Conservation (phyloP, 1,140 invertebrate genomes). For the Bombyx mandarina region DNA sequence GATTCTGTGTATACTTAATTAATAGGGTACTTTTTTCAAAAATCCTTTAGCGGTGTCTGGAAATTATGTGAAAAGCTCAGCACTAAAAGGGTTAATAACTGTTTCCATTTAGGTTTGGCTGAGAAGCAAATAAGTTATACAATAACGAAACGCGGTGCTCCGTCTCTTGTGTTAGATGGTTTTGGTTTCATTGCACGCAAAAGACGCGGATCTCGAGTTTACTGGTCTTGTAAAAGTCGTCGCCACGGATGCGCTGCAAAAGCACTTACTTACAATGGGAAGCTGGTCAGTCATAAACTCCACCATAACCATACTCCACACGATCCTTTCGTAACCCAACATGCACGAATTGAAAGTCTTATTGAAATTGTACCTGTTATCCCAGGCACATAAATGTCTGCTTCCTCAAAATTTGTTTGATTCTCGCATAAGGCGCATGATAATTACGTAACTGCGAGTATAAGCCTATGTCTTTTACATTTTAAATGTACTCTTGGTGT, state of each 20-base stretch:
- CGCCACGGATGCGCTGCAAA: conserved; percentile 35
- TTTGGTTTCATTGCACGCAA: conserved; percentile 48
- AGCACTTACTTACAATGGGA: conserved; percentile 43
- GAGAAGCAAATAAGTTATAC: conserved; percentile 32
- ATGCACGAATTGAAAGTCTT: conserved; percentile 47
- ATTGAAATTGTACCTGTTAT: conserved; percentile 44
- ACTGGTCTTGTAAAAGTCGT: conserved; percentile 52
- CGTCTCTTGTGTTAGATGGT: conserved; percentile 45
- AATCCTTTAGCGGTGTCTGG: too few relatives aligned
- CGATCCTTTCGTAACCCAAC: conserved; percentile 23
- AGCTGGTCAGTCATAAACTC: conserved; percentile 26
- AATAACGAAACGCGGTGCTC: conserved; percentile 52
- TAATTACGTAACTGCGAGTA: neutral
- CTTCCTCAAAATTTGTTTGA: neutral
- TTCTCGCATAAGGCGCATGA: neutral
- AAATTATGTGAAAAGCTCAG: too few relatives aligned
- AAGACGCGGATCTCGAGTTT: conserved; percentile 46
- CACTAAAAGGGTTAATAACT: conserved; percentile 3
- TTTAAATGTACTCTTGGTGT: too few relatives aligned
- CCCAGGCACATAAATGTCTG: conserved; percentile 9
- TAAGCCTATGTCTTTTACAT: too few relatives aligned
- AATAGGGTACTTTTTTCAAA: too few relatives aligned
- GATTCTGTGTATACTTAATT: too few relatives aligned
- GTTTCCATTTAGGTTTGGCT: conserved; percentile 9
- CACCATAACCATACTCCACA: conserved; percentile 40